Conservation (phyloP, 2,888 invertebrate genomes). For the Labia minor region DNA sequence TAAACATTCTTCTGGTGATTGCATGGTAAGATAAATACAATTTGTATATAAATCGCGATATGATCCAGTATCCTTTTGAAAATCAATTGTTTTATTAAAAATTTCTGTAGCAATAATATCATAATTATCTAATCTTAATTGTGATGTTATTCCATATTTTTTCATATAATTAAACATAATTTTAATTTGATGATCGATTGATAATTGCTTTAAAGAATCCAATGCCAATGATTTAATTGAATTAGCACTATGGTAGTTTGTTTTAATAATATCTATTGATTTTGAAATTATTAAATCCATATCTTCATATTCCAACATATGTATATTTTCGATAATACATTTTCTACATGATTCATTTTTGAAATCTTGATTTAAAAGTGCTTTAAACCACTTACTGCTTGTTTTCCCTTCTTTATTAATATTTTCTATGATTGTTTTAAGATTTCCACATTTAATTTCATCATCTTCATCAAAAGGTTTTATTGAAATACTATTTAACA, state of each 20-base stretch:
- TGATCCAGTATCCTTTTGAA: neutral
- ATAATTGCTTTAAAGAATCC: constrained; percentile 7
- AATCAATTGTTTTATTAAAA: constrained; percentile 20
- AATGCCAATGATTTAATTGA: constrained; percentile 17
- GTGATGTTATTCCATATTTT: neutral
- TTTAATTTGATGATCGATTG: constrained; percentile 15
- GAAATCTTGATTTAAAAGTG: constrained; percentile 19
- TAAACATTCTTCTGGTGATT: neutral
- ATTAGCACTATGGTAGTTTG: neutral
- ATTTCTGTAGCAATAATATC: constrained; percentile 4
- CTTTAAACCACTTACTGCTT: constrained; percentile 24
- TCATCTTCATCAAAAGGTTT: constrained; percentile 26
- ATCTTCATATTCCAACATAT: constrained; percentile 21
- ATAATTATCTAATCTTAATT: constrained; percentile 13
- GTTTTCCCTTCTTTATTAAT: constrained; percentile 19
- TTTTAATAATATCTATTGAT: neutral
- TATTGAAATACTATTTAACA: constrained; percentile 19
- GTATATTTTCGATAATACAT: constrained; percentile 19
- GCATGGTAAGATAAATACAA: neutral
- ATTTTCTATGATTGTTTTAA: constrained; percentile 20
- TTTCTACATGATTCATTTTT: constrained; percentile 18
- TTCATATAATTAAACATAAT: constrained; percentile 17
- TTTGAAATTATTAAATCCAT: constrained; percentile 20
- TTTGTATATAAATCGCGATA: neutral
- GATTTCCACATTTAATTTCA: constrained; percentile 23